These are phyloP conservation scores for Trypoxylus dichotomus DNA, from an alignment of 1,140 invertebrate species.

Conservation along the genomic window DNA sequence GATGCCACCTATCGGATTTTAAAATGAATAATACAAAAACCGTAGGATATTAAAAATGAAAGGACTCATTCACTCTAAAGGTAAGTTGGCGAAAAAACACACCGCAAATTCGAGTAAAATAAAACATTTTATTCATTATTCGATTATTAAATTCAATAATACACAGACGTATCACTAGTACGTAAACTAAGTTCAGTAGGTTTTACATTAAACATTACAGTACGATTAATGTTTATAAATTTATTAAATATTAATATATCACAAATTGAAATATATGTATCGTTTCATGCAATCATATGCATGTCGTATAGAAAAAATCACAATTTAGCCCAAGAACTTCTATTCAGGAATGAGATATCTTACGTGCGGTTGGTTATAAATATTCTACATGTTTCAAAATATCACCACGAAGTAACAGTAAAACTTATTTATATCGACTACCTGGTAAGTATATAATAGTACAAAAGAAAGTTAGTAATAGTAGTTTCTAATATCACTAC, in stretches of 20 bases:
- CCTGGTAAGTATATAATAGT: too few relatives aligned
- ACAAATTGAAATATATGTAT: not conserved
- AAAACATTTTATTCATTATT: not conserved
- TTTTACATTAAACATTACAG: not conserved
- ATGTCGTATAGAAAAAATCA: not conserved
- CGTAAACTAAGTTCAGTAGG: not conserved
- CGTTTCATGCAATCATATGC: not conserved
- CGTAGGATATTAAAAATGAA: too few relatives aligned
- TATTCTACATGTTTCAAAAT: not conserved
- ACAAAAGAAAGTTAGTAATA: not conserved
- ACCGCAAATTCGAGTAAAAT: not conserved
- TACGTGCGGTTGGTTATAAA: not conserved
- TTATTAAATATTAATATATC: slow-evolving; percentile 20
- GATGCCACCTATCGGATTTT: too few relatives aligned
- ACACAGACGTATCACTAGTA: not conserved
- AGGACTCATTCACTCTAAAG: too few relatives aligned
- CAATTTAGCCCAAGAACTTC: not conserved
- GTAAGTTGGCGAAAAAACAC: too few relatives aligned
- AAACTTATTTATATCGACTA: too few relatives aligned
- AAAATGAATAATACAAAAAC: too few relatives aligned
- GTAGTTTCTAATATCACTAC: not conserved
- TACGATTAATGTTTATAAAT: not conserved
- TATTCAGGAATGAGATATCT: not conserved
- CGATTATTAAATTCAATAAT: not conserved
- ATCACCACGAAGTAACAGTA: not conserved